Evolutionary conservation across 2,113 vertebrate species (phyloP), one percentile per base, ranked within the genome.

Genomic region (Sigmodon hispidus): DNA sequence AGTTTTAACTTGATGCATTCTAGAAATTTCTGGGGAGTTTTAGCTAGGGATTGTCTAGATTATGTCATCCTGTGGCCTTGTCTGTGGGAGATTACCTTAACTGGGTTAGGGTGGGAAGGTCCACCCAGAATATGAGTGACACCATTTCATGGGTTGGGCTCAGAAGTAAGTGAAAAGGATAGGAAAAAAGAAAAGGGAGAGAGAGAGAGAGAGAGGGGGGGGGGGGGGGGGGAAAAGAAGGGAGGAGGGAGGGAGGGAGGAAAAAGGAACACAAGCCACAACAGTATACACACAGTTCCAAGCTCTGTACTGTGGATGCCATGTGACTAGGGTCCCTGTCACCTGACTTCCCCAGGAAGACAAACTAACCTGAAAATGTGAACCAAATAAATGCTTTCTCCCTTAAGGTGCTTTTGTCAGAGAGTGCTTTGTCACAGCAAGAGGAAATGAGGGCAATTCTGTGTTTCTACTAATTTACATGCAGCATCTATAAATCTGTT

Each of bases 161-260:
- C 15, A 7, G 40, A 19, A 45, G n/a, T 61, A 29, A 40, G 24
- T 83, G 19, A 83, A 61, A 83, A 83, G 57, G n/a, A 43, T 31
- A 12, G 10, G 45, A 50, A 13, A 2, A 2, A 13, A 15, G 5
- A 6, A 7, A 7, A 15, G 3, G 29, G 24, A 26, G 10, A 16
- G 2, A 24, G 2, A 7, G 29, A 12, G 7, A 7, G 7, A 0
- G 19, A n/a, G 11, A 6, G 22, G 6, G 13, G 22, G 24, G 9
- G 43, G 12, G 6, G 13, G 45, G 6, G 6, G 13, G 29, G 13
- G 3, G 2, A 29, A 29, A 7, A 4, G 9, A 10, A 26, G 40
- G 11, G 7, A 8, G 3, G 8, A 17, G 3, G 29, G 7, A 34
- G 7, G 7, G 40, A 73, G 7, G 5, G n/a, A 43, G 22, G 52